Evolutionary conservation across 2,888 invertebrate genomes (phyloP), one percentile per base, ranked within the genome.

Genomic region (Rhopalosiphum nymphaeae): DNA sequence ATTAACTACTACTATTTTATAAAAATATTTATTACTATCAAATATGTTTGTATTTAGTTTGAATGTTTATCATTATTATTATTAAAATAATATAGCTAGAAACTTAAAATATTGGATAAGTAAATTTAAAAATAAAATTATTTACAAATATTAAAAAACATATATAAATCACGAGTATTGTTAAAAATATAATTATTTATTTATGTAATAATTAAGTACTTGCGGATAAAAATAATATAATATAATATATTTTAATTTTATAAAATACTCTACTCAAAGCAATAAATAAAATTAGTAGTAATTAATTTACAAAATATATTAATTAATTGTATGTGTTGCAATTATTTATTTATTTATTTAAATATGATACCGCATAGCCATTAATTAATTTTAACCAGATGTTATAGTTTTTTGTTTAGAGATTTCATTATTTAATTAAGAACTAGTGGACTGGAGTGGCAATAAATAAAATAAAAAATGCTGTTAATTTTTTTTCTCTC

Each of bases 321-420:
- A 53, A 57, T 89, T 89, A 42, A 29, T 56, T 89, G 1, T 42
- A 56, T 42, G 89, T 56, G 89, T 56, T 36, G 29, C 9, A 46
- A 10, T 21, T 46, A 11, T 29, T 61, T 61, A 89, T 46, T 90
- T 53, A 90, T 90, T n/a, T 90, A 25, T 61, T 90, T 61, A n/a
- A n/a, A 67, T 56, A 56, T 89, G 29, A 46, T 36, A 42, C 36
- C 44, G 61, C n/a, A 44, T 53, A 29, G 29, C 56, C 61, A 10
- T 61, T 46, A 90, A 90, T 90, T 67, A 29, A 46, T 61, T 61
- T 90, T 36, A 67, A 90, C 89, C 61, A 90, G 46, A 90, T 67
- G 89, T 90, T 90, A 67, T 44, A 61, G 61, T 67, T 90, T 44
- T 61, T 61, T 90, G 46, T 90, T 16, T 0, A n/a, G 46, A 21